Conservation (phyloP, 2,888 invertebrate species). For the Pardosa pseudoannulata region DNA sequence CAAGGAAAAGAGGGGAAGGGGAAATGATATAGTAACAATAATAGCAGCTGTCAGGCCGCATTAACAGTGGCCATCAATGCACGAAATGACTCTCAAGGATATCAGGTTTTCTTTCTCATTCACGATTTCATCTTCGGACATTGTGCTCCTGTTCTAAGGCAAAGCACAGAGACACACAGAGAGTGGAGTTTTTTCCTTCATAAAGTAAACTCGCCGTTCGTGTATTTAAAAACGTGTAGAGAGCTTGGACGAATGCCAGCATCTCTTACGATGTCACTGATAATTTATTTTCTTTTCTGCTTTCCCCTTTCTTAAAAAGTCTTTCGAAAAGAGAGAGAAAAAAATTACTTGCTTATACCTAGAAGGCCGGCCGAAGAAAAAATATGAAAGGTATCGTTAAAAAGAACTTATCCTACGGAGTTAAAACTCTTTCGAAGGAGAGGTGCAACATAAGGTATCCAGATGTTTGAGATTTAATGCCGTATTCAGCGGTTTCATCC, state of each 20-base stretch:
- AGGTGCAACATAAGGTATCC: too few relatives aligned
- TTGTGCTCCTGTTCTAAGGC: background rate
- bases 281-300: background rate
- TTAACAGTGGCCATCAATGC: background rate
- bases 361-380: background rate
- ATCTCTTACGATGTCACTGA: background rate
- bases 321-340: background rate
- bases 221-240: background rate
- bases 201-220: background rate
- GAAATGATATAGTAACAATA: background rate
- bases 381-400: too few relatives aligned
- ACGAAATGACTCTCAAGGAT: constrained; percentile 23
- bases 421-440: too few relatives aligned
- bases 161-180: background rate
- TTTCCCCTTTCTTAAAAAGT: background rate
- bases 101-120: background rate
- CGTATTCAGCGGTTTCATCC: too few relatives aligned
- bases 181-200: background rate
- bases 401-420: too few relatives aligned
- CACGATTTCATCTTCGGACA: background rate
- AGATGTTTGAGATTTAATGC: too few relatives aligned
- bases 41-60: background rate
- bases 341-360: background rate
- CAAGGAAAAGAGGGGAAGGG: constrained; percentile 7
- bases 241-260: background rate